phyloP scores from a whole-genome alignment of 1,140 invertebrate genomes.

The Bathynomus jamesi region DNA sequence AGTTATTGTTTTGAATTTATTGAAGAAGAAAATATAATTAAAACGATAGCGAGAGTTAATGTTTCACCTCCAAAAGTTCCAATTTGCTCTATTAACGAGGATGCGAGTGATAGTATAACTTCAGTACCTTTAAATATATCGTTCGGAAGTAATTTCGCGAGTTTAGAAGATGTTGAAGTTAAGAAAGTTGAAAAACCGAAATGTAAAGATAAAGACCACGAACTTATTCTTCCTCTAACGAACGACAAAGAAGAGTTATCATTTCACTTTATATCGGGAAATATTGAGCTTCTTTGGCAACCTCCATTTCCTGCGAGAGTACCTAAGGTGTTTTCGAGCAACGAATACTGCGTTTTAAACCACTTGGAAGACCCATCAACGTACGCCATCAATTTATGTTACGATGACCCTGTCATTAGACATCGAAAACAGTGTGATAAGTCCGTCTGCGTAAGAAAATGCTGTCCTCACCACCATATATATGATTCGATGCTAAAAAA shows the following conservation, averaged over 20 bases:
- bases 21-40: background rate
- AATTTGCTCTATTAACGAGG: background rate
- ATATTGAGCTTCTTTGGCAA: background rate
- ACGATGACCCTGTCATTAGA: slow-evolving; percentile 1
- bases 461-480: slow-evolving; percentile 8
- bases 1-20: background rate
- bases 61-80: background rate
- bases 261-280: background rate
- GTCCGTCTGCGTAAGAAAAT: slow-evolving; percentile 8
- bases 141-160: background rate
- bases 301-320: background rate
- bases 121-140: background rate
- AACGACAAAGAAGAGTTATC: background rate
- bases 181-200: background rate
- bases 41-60: background rate
- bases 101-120: background rate
- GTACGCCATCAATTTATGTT: background rate
- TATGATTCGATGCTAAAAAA: background rate
- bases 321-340: background rate
- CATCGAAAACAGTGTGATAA: slow-evolving; percentile 7
- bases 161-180: background rate
- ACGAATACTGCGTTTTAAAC: background rate
- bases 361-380: background rate
- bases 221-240: background rate
- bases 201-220: background rate